Base-by-base conservation (phyloP, 2,113 vertebrate genomes). In the Pseudorasbora parva region DNA sequence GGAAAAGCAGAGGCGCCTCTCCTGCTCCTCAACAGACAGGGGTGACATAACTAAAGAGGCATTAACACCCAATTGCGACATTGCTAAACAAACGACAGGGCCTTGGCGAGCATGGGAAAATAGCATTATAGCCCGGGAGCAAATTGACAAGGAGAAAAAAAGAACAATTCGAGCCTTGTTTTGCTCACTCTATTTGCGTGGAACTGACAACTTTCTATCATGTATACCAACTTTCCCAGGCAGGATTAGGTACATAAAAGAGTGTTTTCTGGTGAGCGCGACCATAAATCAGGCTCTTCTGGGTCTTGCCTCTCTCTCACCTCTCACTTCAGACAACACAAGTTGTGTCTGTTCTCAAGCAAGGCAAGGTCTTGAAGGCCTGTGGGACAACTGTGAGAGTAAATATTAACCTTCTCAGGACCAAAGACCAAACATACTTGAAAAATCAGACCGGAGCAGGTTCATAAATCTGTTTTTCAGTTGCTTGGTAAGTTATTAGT, bases 31-130 rank as follows among this genome's bases (percentile, higher is more conserved):
- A 74, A 54, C 87, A 81, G 84, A 78, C 85, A 41, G 8, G 84
- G 90, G 87, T 87, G 89, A 92, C 91, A 92, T 90, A 90, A 92
- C 92, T 92, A 91, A 91, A 90, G 90, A 93, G 88, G 85, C 90
- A 93, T 93, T 93, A 93, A 92, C 91, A 74, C 76, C 81, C 84
- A 82, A 82, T 90, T 88, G 92, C 9, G 69, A 93, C 85, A 87
- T 68, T 47, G 27, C 91, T 91, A 82, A 92, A 89, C 89, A 93
- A 93, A 92, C 75, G 47, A 15, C 19, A 23, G 30, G 85, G 89
- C 87, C 88, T 88, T 78, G 87, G 88, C 15, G 84, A 91, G 91
- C 93, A 90, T 92, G 92, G 92, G 93, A 93, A 92, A 90, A 84
- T 82, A 78, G 87, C 91, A 89, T 93, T 89, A 90, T 86, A 84